Base-by-base conservation (phyloP, 2,797 vertebrate species). In the Thamnophis elegans region DNA sequence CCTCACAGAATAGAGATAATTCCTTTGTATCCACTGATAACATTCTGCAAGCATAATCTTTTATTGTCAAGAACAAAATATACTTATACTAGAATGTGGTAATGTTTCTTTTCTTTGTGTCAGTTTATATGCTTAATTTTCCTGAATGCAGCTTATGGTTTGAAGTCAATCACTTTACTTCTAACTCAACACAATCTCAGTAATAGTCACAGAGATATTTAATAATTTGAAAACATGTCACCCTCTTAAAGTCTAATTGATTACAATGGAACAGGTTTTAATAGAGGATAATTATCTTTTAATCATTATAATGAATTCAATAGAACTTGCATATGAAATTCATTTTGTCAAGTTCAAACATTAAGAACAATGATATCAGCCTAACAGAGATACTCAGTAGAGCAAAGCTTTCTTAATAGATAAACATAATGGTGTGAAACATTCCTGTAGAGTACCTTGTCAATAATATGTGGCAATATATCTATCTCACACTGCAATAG, bases 111-210 rank as follows among this genome's bases (percentile, higher is more conserved):
- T 58, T 32, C 16, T n/a, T 88, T 86, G n/a, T 54, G 55, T 62
- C n/a, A 82, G 36, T 60, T 88, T 60, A 36, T 88, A 28, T 93
- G 85, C 89, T 90, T 90, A 60, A 55, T 87, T 88, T 82, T 93
- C 85, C 65, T 88, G 85, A 58, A 85, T 68, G 20, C 65, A 86
- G 82, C 26, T 56, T 92, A 89, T 89, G 82, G 78, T 86, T 92
- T 92, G 60, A 60, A 51, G 36, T 14, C 53, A 68, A 60, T 36
- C 32, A 26, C 42, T 65, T 90, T 13, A 18, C 26, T 88, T 82
- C 85, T 82, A 47, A n/a, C 85, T 88, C 47, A 88, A 62, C 51
- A 82, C 90, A 90, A 93, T 13, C 51, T 82, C 25, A 90, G 65
- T 51, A 88, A 88, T 25, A 87, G 25, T 42, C 62, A 78, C 20